phyloP scores from a whole-genome alignment of 2,113 vertebrate genomes.

The Bubo scandiacus region DNA sequence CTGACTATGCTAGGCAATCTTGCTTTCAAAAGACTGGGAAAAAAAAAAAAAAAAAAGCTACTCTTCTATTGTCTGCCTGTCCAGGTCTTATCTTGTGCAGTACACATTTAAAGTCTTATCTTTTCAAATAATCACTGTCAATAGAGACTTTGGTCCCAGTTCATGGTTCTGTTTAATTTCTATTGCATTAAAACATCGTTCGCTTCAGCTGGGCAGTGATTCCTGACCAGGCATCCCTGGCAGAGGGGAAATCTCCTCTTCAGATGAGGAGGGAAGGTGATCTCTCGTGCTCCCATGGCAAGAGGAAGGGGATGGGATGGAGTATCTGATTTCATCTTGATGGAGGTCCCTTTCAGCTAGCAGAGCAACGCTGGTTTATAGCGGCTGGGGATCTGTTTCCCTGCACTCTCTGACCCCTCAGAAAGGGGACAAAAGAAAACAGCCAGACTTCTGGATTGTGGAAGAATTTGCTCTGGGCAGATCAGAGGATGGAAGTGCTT shows the following conservation, averaged over 20 bases:
- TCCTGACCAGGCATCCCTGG: neutral
- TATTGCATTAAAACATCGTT: neutral
- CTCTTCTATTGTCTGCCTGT: neutral
- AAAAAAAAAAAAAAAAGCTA: neutral
- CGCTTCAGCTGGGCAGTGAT: neutral
- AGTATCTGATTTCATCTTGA: neutral
- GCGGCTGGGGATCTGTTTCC: neutral
- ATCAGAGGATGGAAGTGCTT: neutral
- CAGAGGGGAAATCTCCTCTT: neutral
- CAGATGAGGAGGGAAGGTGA: neutral
- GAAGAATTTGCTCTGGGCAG: neutral
- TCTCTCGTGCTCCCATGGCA: neutral
- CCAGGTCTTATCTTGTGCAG: neutral
- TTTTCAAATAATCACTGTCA: conserved; percentile 24
- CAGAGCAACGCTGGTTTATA: neutral
- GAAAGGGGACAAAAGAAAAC: neutral
- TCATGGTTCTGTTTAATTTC: conserved; percentile 24
- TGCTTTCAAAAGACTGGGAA: neutral
- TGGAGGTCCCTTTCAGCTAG: neutral
- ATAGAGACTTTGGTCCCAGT: conserved; percentile 11
- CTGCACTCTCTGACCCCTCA: neutral
- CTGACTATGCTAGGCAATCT: neutral
- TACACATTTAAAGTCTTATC: conserved; percentile 27
- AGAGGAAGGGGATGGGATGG: neutral
- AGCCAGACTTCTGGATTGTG: neutral